These are phyloP conservation scores for human DNA, from an alignment of 2,113 vertebrate genomes.

Conservation along the genomic window GRCh38 chr1:55876501-55877000, in stretches of 20 bases:
- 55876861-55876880: not conserved
- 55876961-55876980: not conserved
- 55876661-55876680: not conserved
- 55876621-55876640: not conserved
- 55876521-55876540: not conserved
- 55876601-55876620: not conserved
- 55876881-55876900: not conserved
- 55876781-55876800: rapidly evolving
- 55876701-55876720: not conserved
- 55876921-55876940: not conserved
- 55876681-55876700: not conserved
- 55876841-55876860: not conserved
- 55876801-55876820: not conserved
- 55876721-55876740: not conserved
- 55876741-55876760: not conserved
- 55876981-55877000: not conserved
- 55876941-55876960: not conserved
- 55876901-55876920: not conserved
- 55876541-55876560: not conserved
- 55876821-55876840: not conserved
- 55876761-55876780: not conserved
- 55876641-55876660: not conserved
- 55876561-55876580: not conserved
- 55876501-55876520: not conserved
- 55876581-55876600: not conserved